A percentile compares a stretch with the other conserved stretches of the same genome.
phyloP scores from a whole-genome alignment of 2,888 invertebrate genomes.

The Acronicta psi region DNA sequence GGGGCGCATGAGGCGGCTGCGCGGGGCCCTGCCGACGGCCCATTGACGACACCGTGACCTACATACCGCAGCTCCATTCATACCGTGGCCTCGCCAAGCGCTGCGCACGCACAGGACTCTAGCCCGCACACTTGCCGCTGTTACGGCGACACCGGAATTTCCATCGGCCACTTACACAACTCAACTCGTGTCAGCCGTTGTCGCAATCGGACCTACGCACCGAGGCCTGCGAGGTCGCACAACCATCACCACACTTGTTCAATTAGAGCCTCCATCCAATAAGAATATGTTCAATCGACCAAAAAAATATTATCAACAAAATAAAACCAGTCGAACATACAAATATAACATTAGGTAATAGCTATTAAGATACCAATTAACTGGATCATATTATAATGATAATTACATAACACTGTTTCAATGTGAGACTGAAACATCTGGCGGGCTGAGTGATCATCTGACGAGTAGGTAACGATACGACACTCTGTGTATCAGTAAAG shows the following conservation, averaged over 20 bases:
- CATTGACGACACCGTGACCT: constrained; percentile 89
- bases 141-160: constrained; percentile 80
- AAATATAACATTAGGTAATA: constrained; percentile 48
- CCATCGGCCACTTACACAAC: constrained; percentile 83
- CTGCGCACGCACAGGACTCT: constrained; percentile 79
- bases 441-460: constrained; percentile 59
- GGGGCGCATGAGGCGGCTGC: constrained; percentile 83
- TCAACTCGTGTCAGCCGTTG: constrained; percentile 76
- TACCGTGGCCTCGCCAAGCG: constrained; percentile 80
- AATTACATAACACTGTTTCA: constrained; percentile 51
- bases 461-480: constrained; percentile 34
- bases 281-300: constrained; percentile 71
- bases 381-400: constrained; percentile 47
- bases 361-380: constrained; percentile 49
- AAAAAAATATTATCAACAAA: constrained; percentile 52
- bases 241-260: constrained; percentile 84
- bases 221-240: constrained; percentile 73
- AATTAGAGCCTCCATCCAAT: constrained; percentile 79
- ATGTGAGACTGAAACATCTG: constrained; percentile 62
- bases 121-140: constrained; percentile 71
- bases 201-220: constrained; percentile 78
- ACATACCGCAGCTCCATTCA: constrained; percentile 88
- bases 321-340: constrained; percentile 37
- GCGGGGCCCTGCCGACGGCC: constrained; percentile 83
- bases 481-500: constrained; percentile 44